These are phyloP conservation scores for Ptychochromis oligacanthus DNA, from an alignment of 2,113 vertebrate genomes.

Conservation along the genomic window DNA sequence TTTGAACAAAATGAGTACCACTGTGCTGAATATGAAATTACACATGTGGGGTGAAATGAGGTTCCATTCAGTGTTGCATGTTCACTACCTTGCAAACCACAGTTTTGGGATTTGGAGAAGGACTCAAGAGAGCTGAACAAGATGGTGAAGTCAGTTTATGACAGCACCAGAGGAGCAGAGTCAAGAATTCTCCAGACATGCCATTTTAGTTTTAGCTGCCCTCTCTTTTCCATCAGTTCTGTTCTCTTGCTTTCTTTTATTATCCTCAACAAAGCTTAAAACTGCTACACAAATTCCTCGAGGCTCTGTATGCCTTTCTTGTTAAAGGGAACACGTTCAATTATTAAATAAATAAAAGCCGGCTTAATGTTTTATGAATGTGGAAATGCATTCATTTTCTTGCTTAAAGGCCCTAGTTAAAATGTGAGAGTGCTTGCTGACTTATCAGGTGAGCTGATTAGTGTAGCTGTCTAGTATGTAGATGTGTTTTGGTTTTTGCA, in stretches of 20 bases:
- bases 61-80: slow-evolving; percentile 11
- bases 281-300: slow-evolving; percentile 29
- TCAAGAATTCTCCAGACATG: slow-evolving; percentile 8
- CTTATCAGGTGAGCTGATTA: slow-evolving; percentile 16
- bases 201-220: slow-evolving; percentile 12
- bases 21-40: slow-evolving; percentile 21
- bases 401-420: background rate
- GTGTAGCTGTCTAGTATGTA: background rate
- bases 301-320: slow-evolving; percentile 42
- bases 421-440: background rate
- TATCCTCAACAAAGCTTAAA: slow-evolving; percentile 38
- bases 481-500: background rate
- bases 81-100: slow-evolving; percentile 20
- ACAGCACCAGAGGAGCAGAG: slow-evolving; percentile 1
- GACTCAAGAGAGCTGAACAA: background rate
- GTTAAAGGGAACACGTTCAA: slow-evolving; percentile 54
- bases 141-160: background rate
- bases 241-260: slow-evolving; percentile 33
- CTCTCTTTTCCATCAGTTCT: slow-evolving; percentile 17
- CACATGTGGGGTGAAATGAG: slow-evolving; percentile 21
- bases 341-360: slow-evolving; percentile 74
- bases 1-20: background rate
- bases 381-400: background rate
- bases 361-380: slow-evolving; percentile 74
- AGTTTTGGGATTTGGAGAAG: background rate